Conservation (phyloP, 1,140 invertebrate genomes). For the Anastatus disparis region DNA sequence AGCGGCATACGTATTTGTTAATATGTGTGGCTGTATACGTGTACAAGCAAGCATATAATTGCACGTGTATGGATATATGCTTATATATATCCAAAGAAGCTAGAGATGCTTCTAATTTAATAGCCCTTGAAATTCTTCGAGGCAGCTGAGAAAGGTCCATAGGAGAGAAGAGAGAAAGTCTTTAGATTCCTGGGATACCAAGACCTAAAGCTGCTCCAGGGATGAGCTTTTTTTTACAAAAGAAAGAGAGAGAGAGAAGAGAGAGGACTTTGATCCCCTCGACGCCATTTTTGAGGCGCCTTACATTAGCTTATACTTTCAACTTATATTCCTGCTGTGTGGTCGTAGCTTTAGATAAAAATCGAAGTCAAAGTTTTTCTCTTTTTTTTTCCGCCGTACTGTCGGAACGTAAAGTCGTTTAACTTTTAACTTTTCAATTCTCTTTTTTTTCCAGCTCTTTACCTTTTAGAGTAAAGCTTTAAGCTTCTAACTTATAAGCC, state of each 20-base stretch:
- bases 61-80: too few species aligned
- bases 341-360: not conserved
- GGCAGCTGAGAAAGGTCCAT: too few species aligned
- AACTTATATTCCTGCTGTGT: not conserved
- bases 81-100: too few species aligned
- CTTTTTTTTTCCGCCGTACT: not conserved
- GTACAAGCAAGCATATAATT: too few species aligned
- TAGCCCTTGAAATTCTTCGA: conserved; percentile 22
- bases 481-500: too few species aligned
- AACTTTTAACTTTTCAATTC: conserved; percentile 10
- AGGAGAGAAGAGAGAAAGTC: not conserved
- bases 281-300: not conserved
- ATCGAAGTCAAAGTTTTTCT: not conserved
- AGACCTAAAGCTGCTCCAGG: not conserved
- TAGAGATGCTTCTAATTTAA: conserved; percentile 11
- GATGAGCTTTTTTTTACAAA: not conserved
- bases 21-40: too few species aligned
- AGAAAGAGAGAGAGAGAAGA: too few species aligned
- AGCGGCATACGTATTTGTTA: too few species aligned
- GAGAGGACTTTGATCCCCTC: conserved; percentile 8
- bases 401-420: conserved; percentile 3
- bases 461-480: too few species aligned
- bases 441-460: not conserved
- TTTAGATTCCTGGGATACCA: conserved; percentile 1
- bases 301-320: not conserved